Percentiles rank a stretch among this genome's conserved stretches.
Conservation (phyloP, 1,140 invertebrate genomes). For the Drosophila punjabiensis region DNA sequence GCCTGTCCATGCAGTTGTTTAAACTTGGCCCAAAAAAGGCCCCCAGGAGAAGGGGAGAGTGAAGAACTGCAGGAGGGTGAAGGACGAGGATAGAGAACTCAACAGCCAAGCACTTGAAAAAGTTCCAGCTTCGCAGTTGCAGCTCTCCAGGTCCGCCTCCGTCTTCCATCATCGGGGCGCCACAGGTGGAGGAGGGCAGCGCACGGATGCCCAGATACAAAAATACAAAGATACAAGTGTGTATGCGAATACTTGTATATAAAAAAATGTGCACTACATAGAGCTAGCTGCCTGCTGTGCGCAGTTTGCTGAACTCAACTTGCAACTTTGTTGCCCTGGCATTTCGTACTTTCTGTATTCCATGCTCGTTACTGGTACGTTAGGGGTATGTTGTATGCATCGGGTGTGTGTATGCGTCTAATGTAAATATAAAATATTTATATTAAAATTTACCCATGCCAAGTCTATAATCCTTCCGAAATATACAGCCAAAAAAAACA, state of each 20-base stretch:
- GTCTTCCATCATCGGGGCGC: slow-evolving; percentile 27
- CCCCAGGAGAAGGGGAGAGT: not conserved
- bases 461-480: not conserved
- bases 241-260: slow-evolving; percentile 22
- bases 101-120: slow-evolving; percentile 51
- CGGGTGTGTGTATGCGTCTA: not conserved
- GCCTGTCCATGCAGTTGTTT: slow-evolving; percentile 50
- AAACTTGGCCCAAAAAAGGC: slow-evolving; percentile 52
- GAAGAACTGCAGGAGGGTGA: slow-evolving; percentile 35
- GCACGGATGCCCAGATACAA: slow-evolving; percentile 27
- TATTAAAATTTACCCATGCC: not conserved
- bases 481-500: not conserved
- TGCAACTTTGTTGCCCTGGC: slow-evolving; percentile 65
- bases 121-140: slow-evolving; percentile 33
- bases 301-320: slow-evolving; percentile 51
- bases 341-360: slow-evolving; percentile 45
- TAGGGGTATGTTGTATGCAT: slow-evolving; percentile 5
- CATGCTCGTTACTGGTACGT: not conserved
- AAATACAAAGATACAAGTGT: slow-evolving; percentile 43
- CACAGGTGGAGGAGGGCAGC: slow-evolving; percentile 48
- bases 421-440: not conserved
- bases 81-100: slow-evolving; percentile 28
- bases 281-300: slow-evolving; percentile 44
- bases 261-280: slow-evolving; percentile 35
- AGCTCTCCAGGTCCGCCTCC: slow-evolving; percentile 1